Base-by-base conservation (phyloP, 2,797 vertebrate species). In the Sylvia borin region DNA sequence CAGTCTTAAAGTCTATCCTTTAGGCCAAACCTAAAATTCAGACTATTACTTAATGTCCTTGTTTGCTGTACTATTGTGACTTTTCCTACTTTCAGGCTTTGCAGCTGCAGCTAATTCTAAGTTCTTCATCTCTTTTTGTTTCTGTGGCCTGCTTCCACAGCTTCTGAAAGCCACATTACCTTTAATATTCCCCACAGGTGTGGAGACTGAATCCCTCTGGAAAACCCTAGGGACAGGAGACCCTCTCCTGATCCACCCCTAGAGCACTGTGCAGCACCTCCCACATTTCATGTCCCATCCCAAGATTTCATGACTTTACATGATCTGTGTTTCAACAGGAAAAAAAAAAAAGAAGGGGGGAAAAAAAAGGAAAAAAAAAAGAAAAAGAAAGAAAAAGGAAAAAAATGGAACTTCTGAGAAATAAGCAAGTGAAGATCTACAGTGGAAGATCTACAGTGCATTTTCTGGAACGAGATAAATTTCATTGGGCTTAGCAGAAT, bases 401-500 rank as follows among this genome's bases (percentile, higher is more conserved):
- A 47, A 47, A 94, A 92, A 80, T 64, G 16, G 50, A 87, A 64
- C 25, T 95, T 80, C 77, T 84, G 79, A 95, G 91, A 83, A 90
- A 96, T 80, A 95, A 95, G 96, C 88, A 96, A 90, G 92, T 57
- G 78, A 83, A 96, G 88, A 95, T 92, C 91, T 95, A 78, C 79
- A 36, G 36, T 36, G 36, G 78, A 83, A 96, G 88, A 95, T 92
- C 91, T 95, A 78, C 79, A 73, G 76, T 40, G 13, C 25, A 51
- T 85, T 94, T 77, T 91, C 88, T 88, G 9, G 24, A 31, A 89
- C 1, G 22, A 84, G 92, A 94, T 87, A 94, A 83, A 94, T 93
- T 93, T 94, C 78, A 53, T n/a, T 27, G 51, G 71, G 88, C 65
- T 94, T 32, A 92, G 78, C 85, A 93, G 85, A 96, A 81, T 94